Conservation (phyloP, 2,113 vertebrate genomes). For the Cisticola juncidis region DNA sequence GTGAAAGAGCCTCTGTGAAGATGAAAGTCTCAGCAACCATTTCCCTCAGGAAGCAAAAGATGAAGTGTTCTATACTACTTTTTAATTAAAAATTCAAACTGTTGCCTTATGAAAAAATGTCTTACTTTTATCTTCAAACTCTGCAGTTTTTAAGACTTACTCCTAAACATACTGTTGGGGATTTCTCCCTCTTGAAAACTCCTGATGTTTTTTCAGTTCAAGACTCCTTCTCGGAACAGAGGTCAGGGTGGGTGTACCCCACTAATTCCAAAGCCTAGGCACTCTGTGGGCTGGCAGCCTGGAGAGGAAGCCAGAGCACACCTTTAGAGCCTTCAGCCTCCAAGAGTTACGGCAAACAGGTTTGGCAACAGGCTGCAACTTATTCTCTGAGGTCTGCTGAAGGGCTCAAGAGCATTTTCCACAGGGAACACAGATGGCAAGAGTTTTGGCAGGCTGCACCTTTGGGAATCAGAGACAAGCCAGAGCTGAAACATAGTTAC, state of each 20-base stretch:
- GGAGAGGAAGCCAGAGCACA: not conserved
- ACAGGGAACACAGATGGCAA: not conserved
- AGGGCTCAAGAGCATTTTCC: not conserved
- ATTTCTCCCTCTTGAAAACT: not conserved
- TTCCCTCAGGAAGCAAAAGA: constrained; percentile 22
- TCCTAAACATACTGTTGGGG: not conserved
- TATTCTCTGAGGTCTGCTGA: not conserved
- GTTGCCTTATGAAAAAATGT: not conserved
- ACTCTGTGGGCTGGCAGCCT: not conserved
- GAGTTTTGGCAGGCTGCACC: not conserved
- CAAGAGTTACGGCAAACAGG: not conserved
- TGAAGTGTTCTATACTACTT: constrained; percentile 7
- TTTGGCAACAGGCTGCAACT: not conserved
- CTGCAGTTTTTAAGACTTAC: not conserved
- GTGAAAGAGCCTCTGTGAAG: constrained; percentile 42
- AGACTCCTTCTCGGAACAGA: not conserved
- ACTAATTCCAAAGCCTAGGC: not conserved
- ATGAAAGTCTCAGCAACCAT: constrained; percentile 43
- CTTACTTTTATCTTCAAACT: constrained; percentile 17
- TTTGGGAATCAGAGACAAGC: not conserved
- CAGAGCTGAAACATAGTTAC: not conserved
- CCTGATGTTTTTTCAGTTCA: not conserved
- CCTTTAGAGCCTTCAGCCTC: not conserved
- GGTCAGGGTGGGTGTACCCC: not conserved
- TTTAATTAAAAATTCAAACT: constrained; percentile 26